Percentiles rank a stretch among this genome's conserved stretches.
These are phyloP conservation scores for Nomada fabriciana DNA, from an alignment of 2,888 invertebrate species.

Conservation along the genomic window DNA sequence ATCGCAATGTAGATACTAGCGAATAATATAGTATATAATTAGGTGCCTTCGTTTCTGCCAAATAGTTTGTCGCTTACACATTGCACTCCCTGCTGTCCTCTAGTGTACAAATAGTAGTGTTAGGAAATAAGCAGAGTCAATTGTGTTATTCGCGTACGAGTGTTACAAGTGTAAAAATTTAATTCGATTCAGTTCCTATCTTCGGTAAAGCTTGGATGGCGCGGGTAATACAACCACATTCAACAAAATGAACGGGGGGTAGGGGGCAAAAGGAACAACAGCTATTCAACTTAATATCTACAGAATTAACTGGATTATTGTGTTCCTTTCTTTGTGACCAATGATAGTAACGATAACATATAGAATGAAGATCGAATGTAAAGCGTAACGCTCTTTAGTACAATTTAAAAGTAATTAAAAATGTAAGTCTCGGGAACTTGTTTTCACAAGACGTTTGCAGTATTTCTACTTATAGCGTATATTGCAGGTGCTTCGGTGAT, in stretches of 20 bases:
- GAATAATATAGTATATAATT: constrained; percentile 68
- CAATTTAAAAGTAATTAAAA: neutral
- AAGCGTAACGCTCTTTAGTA: neutral
- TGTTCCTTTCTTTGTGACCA: neutral
- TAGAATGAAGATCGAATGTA: neutral
- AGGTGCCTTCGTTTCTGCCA: constrained; percentile 80
- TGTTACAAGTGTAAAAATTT: constrained; percentile 36
- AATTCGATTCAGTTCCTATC: constrained; percentile 66
- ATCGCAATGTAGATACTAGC: constrained; percentile 73
- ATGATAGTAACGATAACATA: neutral
- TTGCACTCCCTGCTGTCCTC: constrained; percentile 67
- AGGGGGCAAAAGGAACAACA: neutral
- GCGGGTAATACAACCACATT: no score
- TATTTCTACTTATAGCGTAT: constrained; percentile 41
- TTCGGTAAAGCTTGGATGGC: constrained; percentile 1
- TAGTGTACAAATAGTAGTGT: constrained; percentile 55
- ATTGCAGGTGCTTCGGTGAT: constrained; percentile 45
- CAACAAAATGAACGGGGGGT: neutral
- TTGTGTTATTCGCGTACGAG: constrained; percentile 49
- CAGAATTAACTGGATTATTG: neutral
- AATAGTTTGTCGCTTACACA: constrained; percentile 64
- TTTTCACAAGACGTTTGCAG: constrained; percentile 28
- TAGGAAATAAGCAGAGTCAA: constrained; percentile 63
- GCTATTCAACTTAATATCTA: neutral
- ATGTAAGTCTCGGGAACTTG: neutral